Evolutionary conservation across 2,888 invertebrate genomes (phyloP).

Genomic region (Chromoteleia sp.): DNA sequence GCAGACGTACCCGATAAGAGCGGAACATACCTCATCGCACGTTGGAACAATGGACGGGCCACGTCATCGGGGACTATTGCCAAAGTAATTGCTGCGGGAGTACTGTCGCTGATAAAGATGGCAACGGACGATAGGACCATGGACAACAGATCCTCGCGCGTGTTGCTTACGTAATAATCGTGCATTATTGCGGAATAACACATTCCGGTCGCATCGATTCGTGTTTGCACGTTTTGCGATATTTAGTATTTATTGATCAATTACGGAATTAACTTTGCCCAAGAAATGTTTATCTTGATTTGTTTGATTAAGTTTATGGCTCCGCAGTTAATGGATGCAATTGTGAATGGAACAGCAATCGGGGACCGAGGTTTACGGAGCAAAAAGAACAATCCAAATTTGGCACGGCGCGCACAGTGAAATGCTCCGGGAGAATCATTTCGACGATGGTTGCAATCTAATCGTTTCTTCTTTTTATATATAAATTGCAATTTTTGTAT

Average conservation of each 20-base stretch:
- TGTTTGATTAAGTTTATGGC: conserved; percentile 55
- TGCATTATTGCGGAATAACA: conserved; percentile 39
- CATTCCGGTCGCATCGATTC: conserved; percentile 26
- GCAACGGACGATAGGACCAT: conserved; percentile 60
- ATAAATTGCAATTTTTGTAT: too few relatives aligned
- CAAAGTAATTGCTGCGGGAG: conserved; percentile 80
- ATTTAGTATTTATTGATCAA: conserved; percentile 50
- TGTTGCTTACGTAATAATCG: conserved; percentile 65
- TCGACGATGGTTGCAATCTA: conserved; percentile 3
- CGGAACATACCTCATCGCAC: conserved; percentile 80
- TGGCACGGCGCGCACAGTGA: conserved; percentile 12
- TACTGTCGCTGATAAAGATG: conserved; percentile 69
- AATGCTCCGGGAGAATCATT: conserved; percentile 22
- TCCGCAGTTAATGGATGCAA: conserved; percentile 42
- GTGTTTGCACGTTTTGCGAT: conserved; percentile 21
- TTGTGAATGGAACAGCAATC: conserved; percentile 9
- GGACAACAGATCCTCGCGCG: conserved; percentile 34
- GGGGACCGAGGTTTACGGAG: conserved; percentile 22
- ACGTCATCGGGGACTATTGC: conserved; percentile 82
- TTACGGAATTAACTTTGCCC: conserved; percentile 24
- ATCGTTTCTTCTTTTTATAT: too few relatives aligned
- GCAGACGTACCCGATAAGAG: conserved; percentile 73
- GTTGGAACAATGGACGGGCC: conserved; percentile 81
- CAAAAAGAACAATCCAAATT: conserved; percentile 46
- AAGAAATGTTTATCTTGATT: conserved; percentile 36